Conservation (phyloP, 2,888 invertebrate genomes). For the Phalangium opilio region DNA sequence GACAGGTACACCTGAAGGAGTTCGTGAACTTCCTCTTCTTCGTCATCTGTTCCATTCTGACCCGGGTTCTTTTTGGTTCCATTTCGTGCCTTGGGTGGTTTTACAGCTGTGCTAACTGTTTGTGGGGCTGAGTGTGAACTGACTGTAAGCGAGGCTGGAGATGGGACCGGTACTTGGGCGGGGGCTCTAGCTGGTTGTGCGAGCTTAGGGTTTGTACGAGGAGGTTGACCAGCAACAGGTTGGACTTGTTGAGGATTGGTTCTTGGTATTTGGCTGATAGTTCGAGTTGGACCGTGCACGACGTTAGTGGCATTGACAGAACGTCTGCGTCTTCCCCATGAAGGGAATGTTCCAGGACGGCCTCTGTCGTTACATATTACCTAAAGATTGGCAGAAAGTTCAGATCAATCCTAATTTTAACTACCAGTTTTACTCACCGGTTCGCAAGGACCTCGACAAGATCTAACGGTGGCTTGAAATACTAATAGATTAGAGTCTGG, state of each 20-base stretch:
- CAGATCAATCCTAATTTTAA: too few relatives aligned
- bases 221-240: not conserved
- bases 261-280: not conserved
- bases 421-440: slow-evolving; percentile 50
- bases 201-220: not conserved
- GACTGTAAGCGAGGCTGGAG: slow-evolving; percentile 9
- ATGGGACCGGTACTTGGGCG: slow-evolving; percentile 8
- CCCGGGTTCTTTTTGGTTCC: not conserved
- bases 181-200: not conserved
- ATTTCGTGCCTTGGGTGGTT: not conserved
- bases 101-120: too few relatives aligned
- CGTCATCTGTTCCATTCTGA: slow-evolving; percentile 4
- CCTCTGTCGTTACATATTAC: slow-evolving; percentile 21
- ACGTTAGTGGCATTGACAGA: not conserved
- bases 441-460: slow-evolving; percentile 75
- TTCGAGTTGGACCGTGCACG: too few relatives aligned
- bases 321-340: slow-evolving; percentile 21
- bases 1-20: slow-evolving; percentile 21
- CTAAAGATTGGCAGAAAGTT: slow-evolving; percentile 10
- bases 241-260: not conserved
- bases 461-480: slow-evolving; percentile 78
- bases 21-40: slow-evolving; percentile 22
- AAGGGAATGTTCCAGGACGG: slow-evolving; percentile 18
- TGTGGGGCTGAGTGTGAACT: too few relatives aligned
- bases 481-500: slow-evolving; percentile 85